A percentile compares a stretch with the other conserved stretches of the same genome.
Evolutionary conservation across 2,797 vertebrate species (phyloP).

Genomic region (Allobates femoralis): DNA sequence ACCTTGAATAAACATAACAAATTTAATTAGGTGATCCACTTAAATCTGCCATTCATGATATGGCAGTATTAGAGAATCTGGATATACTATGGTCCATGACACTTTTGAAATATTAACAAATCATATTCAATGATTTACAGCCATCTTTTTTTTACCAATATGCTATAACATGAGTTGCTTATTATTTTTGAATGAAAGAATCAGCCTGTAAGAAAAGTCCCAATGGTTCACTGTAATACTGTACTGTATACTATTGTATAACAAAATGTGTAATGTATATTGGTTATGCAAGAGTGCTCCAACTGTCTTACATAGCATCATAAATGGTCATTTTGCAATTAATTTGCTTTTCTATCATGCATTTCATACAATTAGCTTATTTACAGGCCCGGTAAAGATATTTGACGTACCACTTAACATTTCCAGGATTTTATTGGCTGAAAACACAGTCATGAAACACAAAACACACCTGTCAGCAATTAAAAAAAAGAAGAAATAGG

Average conservation of each 20-base stretch:
- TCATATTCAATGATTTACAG: not conserved
- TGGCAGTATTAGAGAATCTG: not conserved
- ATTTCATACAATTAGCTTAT: slow-evolving; percentile 60
- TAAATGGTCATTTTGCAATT: slow-evolving; percentile 34
- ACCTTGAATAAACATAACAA: not conserved
- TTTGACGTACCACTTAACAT: slow-evolving; percentile 71
- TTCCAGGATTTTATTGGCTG: slow-evolving; percentile 82
- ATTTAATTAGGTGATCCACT: not conserved
- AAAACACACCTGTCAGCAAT: slow-evolving; percentile 98
- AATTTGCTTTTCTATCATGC: slow-evolving; percentile 54
- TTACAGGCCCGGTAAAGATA: slow-evolving; percentile 59
- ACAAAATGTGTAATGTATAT: not conserved
- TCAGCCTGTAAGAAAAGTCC: not conserved
- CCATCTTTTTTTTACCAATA: not conserved
- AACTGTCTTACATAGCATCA: slow-evolving; percentile 13
- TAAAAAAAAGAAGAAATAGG: slow-evolving; percentile 89
- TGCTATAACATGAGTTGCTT: not conserved
- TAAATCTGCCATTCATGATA: not conserved
- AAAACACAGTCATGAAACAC: slow-evolving; percentile 79
- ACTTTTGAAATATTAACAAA: not conserved
- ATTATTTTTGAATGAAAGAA: not conserved
- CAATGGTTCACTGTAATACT: not conserved
- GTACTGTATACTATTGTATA: not conserved
- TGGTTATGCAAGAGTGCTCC: not conserved
- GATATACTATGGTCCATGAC: not conserved